These are phyloP conservation scores for Liparis tanakae DNA, from an alignment of 2,797 vertebrate genomes.

Conservation along the genomic window DNA sequence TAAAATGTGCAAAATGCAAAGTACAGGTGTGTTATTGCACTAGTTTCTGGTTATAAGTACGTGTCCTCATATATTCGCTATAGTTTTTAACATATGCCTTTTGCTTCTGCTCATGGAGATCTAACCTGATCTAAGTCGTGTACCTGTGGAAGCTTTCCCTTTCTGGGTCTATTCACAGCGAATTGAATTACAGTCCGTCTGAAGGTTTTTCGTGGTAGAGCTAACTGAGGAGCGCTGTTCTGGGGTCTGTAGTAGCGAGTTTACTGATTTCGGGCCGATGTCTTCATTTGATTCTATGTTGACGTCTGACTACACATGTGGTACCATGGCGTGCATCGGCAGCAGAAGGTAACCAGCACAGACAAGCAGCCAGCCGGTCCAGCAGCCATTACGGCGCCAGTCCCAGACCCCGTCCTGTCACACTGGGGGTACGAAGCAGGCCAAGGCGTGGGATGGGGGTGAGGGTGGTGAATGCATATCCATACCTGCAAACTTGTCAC, in stretches of 20 bases:
- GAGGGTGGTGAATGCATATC: too few species aligned
- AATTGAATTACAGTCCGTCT: background rate
- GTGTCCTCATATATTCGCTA: background rate
- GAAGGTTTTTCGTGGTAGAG: background rate
- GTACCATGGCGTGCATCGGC: background rate
- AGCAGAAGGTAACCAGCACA: too few species aligned
- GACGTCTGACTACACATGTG: background rate
- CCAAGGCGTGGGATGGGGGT: too few species aligned
- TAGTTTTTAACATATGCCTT: background rate
- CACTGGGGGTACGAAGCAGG: too few species aligned
- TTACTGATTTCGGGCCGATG: background rate
- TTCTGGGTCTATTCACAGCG: background rate
- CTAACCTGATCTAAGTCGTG: background rate
- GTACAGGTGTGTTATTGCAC: too few species aligned
- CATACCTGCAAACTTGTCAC: too few species aligned
- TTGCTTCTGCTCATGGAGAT: background rate
- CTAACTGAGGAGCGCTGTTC: background rate
- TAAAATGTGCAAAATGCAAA: too few species aligned
- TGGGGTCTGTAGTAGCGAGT: background rate
- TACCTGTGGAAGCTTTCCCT: background rate
- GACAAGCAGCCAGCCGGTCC: too few species aligned
- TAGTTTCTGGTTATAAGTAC: too few species aligned
- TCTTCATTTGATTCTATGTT: too few species aligned
- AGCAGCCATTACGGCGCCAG: too few species aligned
- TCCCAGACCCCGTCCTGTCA: too few species aligned